phyloP scores from a whole-genome alignment of 2,888 invertebrate species.

The Sesia bembeciformis region DNA sequence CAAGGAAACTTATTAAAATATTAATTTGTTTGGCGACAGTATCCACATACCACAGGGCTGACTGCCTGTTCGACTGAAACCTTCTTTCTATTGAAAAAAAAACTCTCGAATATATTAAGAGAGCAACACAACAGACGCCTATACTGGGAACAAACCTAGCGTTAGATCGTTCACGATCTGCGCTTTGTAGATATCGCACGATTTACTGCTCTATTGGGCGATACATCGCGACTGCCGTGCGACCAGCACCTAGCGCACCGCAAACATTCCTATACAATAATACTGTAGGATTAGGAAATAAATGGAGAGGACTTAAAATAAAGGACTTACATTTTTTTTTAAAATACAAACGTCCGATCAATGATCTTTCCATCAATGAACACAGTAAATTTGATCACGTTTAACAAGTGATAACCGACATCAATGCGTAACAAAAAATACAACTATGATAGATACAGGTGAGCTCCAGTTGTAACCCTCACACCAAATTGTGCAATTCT shows the following conservation, averaged over 20 bases:
- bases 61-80: not conserved
- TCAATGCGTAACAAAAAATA: no score
- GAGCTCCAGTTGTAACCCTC: no score
- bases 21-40: no score
- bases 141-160: not conserved
- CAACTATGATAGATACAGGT: no score
- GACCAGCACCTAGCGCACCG: slow-evolving; percentile 14
- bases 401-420: no score
- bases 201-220: slow-evolving; percentile 42
- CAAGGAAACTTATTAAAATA: no score
- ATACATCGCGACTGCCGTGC: slow-evolving; percentile 34
- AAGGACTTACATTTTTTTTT: no score
- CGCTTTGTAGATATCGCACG: slow-evolving; percentile 25
- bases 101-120: not conserved
- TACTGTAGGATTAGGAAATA: not conserved
- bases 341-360: no score
- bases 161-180: slow-evolving; percentile 31
- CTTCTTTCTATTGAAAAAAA: not conserved
- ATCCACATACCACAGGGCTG: not conserved
- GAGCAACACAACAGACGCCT: not conserved
- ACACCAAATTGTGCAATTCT: no score
- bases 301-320: not conserved
- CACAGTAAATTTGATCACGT: no score
- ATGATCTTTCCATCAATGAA: no score
- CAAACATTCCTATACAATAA: slow-evolving; percentile 3